These are phyloP conservation scores for Ptychoptera contaminata DNA, from an alignment of 2,888 invertebrate species.

Conservation along the genomic window DNA sequence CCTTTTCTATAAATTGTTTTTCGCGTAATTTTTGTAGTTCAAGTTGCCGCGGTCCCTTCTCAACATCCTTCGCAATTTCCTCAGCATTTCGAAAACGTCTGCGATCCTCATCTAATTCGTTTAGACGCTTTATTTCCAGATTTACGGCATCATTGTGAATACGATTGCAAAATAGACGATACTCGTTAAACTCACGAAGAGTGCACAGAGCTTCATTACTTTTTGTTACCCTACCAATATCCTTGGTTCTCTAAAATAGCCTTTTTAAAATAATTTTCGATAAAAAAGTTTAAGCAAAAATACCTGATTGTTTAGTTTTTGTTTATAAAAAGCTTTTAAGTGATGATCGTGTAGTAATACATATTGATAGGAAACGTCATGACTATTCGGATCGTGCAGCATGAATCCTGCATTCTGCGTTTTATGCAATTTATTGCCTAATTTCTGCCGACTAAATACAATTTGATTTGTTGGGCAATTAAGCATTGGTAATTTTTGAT, in stretches of 20 bases:
- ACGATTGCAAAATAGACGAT: conserved; percentile 41
- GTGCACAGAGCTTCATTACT: conserved; percentile 45
- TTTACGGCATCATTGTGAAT: conserved; percentile 38
- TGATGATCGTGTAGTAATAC: conserved; percentile 43
- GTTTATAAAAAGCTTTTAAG: conserved; percentile 36
- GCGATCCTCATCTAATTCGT: too few species aligned
- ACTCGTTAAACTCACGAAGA: conserved; percentile 45
- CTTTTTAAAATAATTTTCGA: not conserved
- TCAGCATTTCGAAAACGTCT: too few species aligned
- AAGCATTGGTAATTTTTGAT: conserved; percentile 28
- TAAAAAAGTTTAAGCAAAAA: not conserved
- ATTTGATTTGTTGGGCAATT: conserved; percentile 28
- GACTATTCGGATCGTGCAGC: conserved; percentile 20
- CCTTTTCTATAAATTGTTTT: too few species aligned
- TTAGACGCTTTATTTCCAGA: conserved; percentile 1
- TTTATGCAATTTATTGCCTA: conserved; percentile 17
- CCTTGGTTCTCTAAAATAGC: conserved; percentile 30
- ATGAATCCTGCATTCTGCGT: not conserved
- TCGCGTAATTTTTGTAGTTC: too few species aligned
- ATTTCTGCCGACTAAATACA: conserved; percentile 27
- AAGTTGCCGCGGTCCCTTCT: too few species aligned
- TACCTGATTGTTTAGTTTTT: conserved; percentile 23
- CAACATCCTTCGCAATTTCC: too few species aligned
- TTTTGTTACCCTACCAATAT: conserved; percentile 39
- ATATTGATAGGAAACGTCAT: conserved; percentile 30